Base-by-base conservation (phyloP, 2,113 vertebrate genomes). In the Caloenas nicobarica region DNA sequence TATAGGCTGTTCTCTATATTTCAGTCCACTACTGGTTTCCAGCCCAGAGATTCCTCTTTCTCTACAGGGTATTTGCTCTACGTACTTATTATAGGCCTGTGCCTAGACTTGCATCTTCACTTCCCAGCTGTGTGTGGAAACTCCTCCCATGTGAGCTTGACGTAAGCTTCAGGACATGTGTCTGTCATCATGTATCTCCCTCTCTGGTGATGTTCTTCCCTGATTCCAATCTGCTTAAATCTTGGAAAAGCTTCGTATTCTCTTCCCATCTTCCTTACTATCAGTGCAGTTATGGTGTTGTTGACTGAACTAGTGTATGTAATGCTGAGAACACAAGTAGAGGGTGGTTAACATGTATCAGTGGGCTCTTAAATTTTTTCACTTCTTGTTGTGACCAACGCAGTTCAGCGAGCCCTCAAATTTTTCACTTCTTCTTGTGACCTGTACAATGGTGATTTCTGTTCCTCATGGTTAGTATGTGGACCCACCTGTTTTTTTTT, bases 301-400 rank as follows among this genome's bases (percentile, higher is more conserved):
- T 88, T 88, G 74, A 25, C 34, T 40, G 51, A 91, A 22, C 21
- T 46, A 25, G 9, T 0, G 1, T 24, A 10, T 58, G 46, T 87
- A 24, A 57, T 51, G 38, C 38, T 16, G 16, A 61, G 50, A 65
- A 31, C 26, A 53, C 28, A 31, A n/a, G 21, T 40, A 54, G 56
- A 9, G 28, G 42, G 13, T 68, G 42, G 4, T 68, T 68, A 29
- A 60, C 9, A 2, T 0, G 0, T 31, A 16, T 13, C 24, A 31
- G 7, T 1, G 16, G 21, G 10, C 25, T 77, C 7, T 69, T 23
- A 56, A 66, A 29, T 78, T 81, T 46, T 44, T 66, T 22, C 16
- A 11, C 23, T 56, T 56, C 50, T 79, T 89, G 6, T 40, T 42
- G 42, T 76, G 25, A 71, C 24, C 24, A 3, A 15, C 0, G 0